phyloP scores from a whole-genome alignment of 2,797 vertebrate species.

The Gymnoscopelus microlampas region DNA sequence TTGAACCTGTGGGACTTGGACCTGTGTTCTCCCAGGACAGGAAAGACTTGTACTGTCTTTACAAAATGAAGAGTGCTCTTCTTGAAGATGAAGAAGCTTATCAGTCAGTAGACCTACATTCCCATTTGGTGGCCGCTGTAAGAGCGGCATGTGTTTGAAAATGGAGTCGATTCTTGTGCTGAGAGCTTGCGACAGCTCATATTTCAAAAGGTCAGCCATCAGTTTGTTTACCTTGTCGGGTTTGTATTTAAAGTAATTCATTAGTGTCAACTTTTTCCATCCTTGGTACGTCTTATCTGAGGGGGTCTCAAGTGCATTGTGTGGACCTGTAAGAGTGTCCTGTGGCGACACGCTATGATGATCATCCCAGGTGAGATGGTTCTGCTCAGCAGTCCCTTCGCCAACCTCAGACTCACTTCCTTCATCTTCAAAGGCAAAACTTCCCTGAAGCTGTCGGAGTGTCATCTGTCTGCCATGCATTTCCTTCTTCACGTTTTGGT shows the following conservation, averaged over 20 bases:
- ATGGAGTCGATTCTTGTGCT: constrained; percentile 84
- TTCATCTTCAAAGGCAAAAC: constrained; percentile 55
- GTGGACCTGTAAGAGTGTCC: neutral
- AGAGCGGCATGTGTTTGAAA: constrained; percentile 77
- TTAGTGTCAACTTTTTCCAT: constrained; percentile 55
- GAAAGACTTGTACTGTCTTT: constrained; percentile 27
- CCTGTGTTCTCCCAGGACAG: constrained; percentile 25
- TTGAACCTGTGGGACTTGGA: constrained; percentile 51
- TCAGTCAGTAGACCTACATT: neutral
- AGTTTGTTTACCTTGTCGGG: constrained; percentile 53
- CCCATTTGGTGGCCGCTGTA: constrained; percentile 46
- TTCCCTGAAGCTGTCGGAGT: constrained; percentile 74
- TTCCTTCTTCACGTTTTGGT: constrained; percentile 68
- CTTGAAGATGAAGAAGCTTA: neutral
- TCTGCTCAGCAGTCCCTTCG: constrained; percentile 10
- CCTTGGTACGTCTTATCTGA: constrained; percentile 20
- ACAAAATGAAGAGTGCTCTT: constrained; percentile 1
- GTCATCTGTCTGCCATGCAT: constrained; percentile 75
- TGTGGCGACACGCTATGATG: constrained; percentile 21
- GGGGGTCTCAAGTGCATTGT: constrained; percentile 31
- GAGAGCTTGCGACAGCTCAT: constrained; percentile 80
- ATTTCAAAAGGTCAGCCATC: constrained; percentile 83
- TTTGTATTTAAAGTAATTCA: constrained; percentile 47
- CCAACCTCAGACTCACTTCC: neutral
- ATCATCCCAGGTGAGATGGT: constrained; percentile 13